Conservation (phyloP, 2,797 vertebrate species). For the Halcyon leucocephala region DNA sequence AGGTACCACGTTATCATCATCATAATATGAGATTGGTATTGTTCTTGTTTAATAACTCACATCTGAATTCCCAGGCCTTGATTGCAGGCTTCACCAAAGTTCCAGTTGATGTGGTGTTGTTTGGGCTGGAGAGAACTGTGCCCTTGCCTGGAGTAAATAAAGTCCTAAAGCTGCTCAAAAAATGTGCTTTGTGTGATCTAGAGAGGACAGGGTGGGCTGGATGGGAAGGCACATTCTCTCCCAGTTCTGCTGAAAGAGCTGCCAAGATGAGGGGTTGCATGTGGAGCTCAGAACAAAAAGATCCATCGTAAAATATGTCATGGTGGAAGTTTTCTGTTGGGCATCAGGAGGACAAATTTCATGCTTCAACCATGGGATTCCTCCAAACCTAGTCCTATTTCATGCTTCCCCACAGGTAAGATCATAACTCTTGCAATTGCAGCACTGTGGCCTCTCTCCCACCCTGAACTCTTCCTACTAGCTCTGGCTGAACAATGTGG, state of each 20-base stretch:
- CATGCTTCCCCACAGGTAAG: background rate
- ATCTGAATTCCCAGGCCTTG: background rate
- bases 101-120: background rate
- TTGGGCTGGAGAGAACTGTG: background rate
- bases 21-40: constrained; percentile 41
- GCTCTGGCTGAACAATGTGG: background rate
- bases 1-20: constrained; percentile 73
- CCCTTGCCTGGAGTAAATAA: constrained; percentile 35
- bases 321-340: background rate
- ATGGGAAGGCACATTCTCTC: constrained; percentile 1
- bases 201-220: constrained; percentile 27
- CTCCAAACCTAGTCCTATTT: background rate
- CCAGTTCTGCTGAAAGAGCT: background rate
- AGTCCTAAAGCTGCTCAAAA: constrained; percentile 32
- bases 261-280: background rate
- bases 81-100: constrained; percentile 9
- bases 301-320: background rate
- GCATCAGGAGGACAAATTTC: background rate
- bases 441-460: background rate
- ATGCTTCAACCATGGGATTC: background rate
- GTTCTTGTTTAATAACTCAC: constrained; percentile 26
- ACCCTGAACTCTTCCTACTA: background rate
- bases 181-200: constrained; percentile 16
- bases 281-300: background rate
- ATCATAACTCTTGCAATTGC: background rate